Base-by-base conservation (phyloP, 2,888 invertebrate species). In the Mongoloraphidia duomilia region DNA sequence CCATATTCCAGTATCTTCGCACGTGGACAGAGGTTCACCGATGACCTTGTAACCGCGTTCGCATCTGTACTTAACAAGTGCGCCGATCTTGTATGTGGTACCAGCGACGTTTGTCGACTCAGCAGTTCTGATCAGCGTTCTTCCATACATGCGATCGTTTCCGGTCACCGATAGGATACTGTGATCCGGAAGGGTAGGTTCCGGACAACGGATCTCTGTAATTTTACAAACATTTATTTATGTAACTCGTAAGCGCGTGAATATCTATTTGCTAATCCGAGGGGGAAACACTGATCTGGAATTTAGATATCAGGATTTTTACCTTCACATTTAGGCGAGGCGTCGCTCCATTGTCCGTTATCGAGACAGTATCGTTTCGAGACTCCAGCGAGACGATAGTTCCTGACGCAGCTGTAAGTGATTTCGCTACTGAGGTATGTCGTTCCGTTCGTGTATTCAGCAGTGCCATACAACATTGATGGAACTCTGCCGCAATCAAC, bases 401-500 rank as follows among this genome's bases (percentile, higher is more conserved):
- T 87, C 44, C 79, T 78, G 2, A 80, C 76, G 63, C 93, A 93
- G 34, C 78, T 79, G 66, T 91, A 92, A 12, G 76, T 73, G 14
- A 91, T 82, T 56, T 85, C 76, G 58, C 90, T 90, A 53, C 82
- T 84, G 42, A 91, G 70, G 63, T 84, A 83, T 0, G 91, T 91
- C 1, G 83, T 84, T 17, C 78, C 82, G 59, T 88, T 85, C 1
- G 79, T 65, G 57, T 92, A 86, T 40, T 81, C 80, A 1, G 83
- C 75, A 14, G 79, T 74, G 6, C 92, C 93, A 61, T 85, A 87
- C 0, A 83, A 76, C 56, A 91, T 67, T 0, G 88, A 79, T 2
- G 85, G 77, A 12, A 92, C 81, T 61, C 86, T 81, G 8, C 90
- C 92, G 63, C 93, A 93, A 61, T 93, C 91, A 53, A 93, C 80